phyloP scores from a whole-genome alignment of 2,797 vertebrate species.

The Miichthys miiuy region DNA sequence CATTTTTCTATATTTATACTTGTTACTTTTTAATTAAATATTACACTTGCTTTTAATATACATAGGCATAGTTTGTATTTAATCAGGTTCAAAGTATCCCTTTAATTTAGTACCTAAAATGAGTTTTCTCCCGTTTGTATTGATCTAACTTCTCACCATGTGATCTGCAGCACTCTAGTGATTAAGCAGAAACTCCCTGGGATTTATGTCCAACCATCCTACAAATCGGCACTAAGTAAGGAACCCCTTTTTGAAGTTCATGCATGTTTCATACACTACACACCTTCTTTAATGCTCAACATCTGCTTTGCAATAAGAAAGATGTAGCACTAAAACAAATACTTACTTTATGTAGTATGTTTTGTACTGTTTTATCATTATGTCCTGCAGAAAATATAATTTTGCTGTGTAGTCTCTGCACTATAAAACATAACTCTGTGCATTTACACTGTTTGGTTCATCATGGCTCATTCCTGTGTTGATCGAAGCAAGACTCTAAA shows the following conservation, averaged over 20 bases:
- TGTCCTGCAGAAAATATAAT: not conserved
- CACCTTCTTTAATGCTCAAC: not conserved
- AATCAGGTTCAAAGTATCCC: not conserved
- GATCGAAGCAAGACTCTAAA: not conserved
- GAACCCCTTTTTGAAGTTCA: not conserved
- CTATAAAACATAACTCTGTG: not conserved
- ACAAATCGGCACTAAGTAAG: slow-evolving; percentile 97
- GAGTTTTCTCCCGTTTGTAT: not conserved
- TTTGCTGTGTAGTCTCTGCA: not conserved
- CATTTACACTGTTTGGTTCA: not conserved
- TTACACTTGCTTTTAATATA: not conserved
- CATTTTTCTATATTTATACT: not conserved
- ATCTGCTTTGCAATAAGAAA: not conserved
- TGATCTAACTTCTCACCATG: slow-evolving; percentile 45
- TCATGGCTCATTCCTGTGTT: not conserved
- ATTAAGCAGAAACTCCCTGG: slow-evolving; percentile 98
- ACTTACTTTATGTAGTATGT: not conserved
- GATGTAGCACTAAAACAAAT: not conserved
- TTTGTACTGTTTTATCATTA: not conserved
- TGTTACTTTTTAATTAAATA: not conserved
- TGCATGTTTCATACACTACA: not conserved
- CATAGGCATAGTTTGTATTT: not conserved
- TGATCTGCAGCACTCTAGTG: slow-evolving; percentile 91
- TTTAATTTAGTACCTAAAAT: not conserved
- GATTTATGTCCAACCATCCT: slow-evolving; percentile 98